Base-by-base conservation (phyloP, 2,888 invertebrate genomes). In the Acronicta leporina region DNA sequence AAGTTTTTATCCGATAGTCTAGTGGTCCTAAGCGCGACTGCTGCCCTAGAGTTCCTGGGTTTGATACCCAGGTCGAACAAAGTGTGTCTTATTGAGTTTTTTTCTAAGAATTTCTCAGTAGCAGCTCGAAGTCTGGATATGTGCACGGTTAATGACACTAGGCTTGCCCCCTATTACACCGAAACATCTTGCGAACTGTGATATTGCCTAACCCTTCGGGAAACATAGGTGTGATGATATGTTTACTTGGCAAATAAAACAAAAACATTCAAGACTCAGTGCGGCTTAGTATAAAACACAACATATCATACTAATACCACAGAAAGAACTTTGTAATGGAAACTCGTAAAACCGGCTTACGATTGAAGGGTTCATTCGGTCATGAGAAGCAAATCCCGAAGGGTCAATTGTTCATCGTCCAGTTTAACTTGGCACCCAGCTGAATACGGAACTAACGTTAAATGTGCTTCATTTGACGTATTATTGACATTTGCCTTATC, bases 261-360 rank as follows among this genome's bases (percentile, higher is more conserved):
- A 45, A 27, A 6, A n/a, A 38, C n/a, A 13, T 0, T 1, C 1
- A 38, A 38, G n/a, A 1, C 5, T 38, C 38, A 1, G 38, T 38
- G n/a, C 4, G 33, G 33, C 5, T 38, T 6, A 38, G 38, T 0
- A 38, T 35, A 35, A 35, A n/a, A 8, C 38, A 33, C 11, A 53
- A 43, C 33, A 51, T 35, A 45, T 43, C 38, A 49, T 50, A 33
- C 45, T 44, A 55, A 72, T 56, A 40, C 42, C 30, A 30, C 48
- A 46, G 47, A 53, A 56, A 38, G 49, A 72, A 62, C 56, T 72
- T 72, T 69, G 67, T 52, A 25, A 52, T 48, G 16, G 52, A 45
- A 67, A 50, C 66, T 65, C 73, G 45, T 72, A 62, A 69, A 69
- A 69, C 68, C 73, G 73, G 73, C 52, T 69, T 62, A 56, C 68